Evolutionary conservation across 2,113 vertebrate species (phyloP).

Genomic region (Emydocephalus ijimae): DNA sequence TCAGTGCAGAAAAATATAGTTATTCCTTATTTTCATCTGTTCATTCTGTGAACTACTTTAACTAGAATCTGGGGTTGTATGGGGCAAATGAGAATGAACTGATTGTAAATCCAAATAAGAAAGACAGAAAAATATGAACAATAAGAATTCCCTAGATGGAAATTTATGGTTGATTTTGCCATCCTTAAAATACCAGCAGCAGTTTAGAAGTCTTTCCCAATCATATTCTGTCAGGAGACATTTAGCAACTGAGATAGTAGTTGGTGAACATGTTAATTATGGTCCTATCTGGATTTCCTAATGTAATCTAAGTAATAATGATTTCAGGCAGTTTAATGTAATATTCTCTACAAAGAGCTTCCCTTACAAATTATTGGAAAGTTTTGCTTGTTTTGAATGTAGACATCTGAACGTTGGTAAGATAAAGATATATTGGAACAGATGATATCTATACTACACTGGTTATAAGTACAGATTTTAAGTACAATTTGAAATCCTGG

Average conservation of each 20-base stretch:
- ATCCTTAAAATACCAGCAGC: neutral
- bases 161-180: neutral
- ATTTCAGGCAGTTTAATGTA: neutral
- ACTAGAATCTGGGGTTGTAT: neutral
- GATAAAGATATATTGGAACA: neutral
- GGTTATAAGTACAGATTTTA: neutral
- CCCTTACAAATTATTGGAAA: neutral
- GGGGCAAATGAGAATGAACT: neutral
- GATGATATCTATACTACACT: neutral
- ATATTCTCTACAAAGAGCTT: neutral
- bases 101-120: neutral
- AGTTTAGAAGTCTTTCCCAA: neutral
- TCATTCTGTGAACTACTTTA: neutral
- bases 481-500: too few species aligned
- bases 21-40: neutral
- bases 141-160: neutral
- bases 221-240: neutral
- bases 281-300: neutral
- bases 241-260: neutral
- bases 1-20: neutral
- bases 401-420: neutral
- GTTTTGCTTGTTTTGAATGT: neutral
- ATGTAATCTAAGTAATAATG: neutral
- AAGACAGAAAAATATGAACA: neutral
- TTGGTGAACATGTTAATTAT: neutral